Evolutionary conservation across 1,140 invertebrate genomes (phyloP), one percentile per base, ranked within the genome.

Genomic region (Tenebrio molitor): DNA sequence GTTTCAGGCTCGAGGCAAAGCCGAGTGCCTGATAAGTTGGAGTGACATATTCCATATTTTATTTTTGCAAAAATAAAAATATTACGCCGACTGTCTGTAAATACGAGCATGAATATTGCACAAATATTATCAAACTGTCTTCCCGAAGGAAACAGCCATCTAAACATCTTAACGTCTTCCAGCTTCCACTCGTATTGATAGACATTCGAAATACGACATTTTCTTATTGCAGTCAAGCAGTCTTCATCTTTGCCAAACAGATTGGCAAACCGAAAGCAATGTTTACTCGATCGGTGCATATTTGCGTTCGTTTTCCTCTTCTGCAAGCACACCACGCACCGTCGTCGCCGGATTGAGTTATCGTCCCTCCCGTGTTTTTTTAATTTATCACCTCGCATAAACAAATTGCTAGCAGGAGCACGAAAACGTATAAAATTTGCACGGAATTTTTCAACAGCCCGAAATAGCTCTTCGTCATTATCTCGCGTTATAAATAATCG

Each of bases 381-480:
- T 39, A 39, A 39, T 39, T 39, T 39, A 39, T 39, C 29, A 29
- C 29, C 25, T 58, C 14, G 14, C 50, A 29, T 29, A 58, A 53
- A 53, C 46, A 53, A 39, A 39, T 39, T 39, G 36, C n/a, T 39
- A 7, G 12, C 12, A 39, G 12, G 2, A n/a, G 36, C 36, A n/a
- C 36, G 36, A 39, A 12, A 39, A n/a, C n/a, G n/a, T 3, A 12
- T 39, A 19, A 23, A 53, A 53, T 53, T 53, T 10, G 16, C 46
- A n/a, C 17, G 46, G 46, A 53, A 53, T 53, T 53, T 53, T 53
- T 53, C 10, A 53, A 53, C 46, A 53, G 1, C 6, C 10, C 46
- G 46, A 58, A 58, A 58, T 58, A 58, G 19, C 23, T 8, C 3
- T 39, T 39, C 36, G n/a, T 39, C 12, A 39, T 39, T 39, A 39